These are phyloP conservation scores for Napeogenes inachia DNA, from an alignment of 2,888 invertebrate genomes.

Conservation along the genomic window DNA sequence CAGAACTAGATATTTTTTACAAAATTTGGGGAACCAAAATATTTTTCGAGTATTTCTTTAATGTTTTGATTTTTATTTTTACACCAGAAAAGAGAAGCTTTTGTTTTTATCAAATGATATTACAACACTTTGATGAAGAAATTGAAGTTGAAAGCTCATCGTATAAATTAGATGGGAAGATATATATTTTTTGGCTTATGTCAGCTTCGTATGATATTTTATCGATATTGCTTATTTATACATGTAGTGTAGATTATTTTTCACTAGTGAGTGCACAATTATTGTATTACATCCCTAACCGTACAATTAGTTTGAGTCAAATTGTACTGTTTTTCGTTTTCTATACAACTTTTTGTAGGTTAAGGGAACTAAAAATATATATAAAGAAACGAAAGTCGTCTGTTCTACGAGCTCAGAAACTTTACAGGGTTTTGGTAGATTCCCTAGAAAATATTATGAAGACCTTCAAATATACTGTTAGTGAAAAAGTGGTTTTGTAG, in stretches of 20 bases:
- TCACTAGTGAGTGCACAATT: not conserved
- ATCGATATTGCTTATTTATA: not conserved
- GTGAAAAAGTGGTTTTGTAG: not conserved
- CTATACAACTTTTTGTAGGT: not conserved
- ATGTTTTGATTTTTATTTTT: not conserved
- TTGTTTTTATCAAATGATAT: constrained; percentile 1
- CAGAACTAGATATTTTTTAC: not conserved
- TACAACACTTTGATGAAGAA: not conserved
- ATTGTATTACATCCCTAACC: not conserved
- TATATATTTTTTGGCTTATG: not conserved
- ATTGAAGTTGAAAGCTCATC: not conserved
- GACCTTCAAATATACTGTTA: not conserved
- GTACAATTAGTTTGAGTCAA: not conserved
- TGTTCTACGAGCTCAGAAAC: not conserved
- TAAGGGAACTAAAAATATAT: not conserved
- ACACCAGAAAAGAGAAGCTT: not conserved
- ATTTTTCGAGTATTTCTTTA: not conserved
- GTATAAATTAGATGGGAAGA: not conserved
- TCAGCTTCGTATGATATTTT: not conserved
- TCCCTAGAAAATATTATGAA: not conserved
- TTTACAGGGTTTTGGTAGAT: not conserved
- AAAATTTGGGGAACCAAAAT: not conserved
- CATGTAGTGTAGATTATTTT: not conserved
- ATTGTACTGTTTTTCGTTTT: not conserved
- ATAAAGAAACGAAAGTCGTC: not conserved